These are phyloP conservation scores for Holothuria leucospilota DNA, from an alignment of 53 echinoderm and acorn worm genomes.

Conservation along the genomic window DNA sequence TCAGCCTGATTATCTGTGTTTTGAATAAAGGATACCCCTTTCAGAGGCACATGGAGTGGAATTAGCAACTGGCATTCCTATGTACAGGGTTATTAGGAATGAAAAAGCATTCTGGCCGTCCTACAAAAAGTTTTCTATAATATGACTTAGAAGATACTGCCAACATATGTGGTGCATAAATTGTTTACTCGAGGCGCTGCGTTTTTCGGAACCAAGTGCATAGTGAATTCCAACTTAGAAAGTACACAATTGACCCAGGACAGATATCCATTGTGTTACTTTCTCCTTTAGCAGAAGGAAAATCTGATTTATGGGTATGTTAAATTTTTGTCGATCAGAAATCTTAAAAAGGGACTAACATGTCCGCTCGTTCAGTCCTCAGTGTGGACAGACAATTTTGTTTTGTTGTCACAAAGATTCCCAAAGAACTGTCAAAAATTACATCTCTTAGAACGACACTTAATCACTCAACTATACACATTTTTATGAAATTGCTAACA, in stretches of 20 bases:
- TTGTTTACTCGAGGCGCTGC: constrained; percentile 5
- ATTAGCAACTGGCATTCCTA: no score
- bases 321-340: background rate
- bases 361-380: constrained; percentile 40
- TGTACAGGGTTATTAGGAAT: no score
- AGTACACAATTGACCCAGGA: background rate
- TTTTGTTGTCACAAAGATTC: constrained; percentile 20
- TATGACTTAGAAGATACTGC: constrained; percentile 1
- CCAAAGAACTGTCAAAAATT: constrained; percentile 24
- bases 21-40: background rate
- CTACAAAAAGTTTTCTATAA: background rate
- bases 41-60: no score
- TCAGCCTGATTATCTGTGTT: no score
- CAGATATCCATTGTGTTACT: background rate
- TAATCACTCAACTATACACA: constrained; percentile 56
- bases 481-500: constrained; percentile 58
- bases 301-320: background rate
- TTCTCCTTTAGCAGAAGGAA: background rate
- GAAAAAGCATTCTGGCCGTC: background rate
- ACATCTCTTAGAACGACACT: constrained; percentile 43
- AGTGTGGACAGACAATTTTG: constrained; percentile 44
- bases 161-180: constrained; percentile 11
- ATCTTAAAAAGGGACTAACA: background rate
- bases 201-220: constrained; percentile 16
- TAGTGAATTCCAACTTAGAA: background rate